phyloP scores from a whole-genome alignment of 2,888 invertebrate species.

The Drosophila parthenogenetica region DNA sequence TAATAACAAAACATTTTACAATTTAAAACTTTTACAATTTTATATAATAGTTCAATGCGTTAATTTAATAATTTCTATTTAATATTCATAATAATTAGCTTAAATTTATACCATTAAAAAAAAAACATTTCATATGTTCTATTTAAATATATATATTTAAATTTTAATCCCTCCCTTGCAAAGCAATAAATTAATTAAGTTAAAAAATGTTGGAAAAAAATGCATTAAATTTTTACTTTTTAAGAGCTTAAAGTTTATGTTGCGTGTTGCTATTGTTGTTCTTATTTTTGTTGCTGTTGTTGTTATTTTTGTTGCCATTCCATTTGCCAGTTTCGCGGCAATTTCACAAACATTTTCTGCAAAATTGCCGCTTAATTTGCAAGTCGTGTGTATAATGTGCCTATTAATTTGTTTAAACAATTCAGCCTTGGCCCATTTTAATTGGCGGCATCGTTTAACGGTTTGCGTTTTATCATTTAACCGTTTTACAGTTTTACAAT shows the following conservation, averaged over 20 bases:
- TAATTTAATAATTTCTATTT: slow-evolving; percentile 29
- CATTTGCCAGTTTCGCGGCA: background rate
- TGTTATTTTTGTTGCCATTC: slow-evolving; percentile 8
- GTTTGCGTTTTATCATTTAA: slow-evolving; percentile 2
- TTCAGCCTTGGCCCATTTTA: slow-evolving; percentile 48
- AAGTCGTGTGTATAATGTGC: slow-evolving; percentile 11
- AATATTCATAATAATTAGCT: slow-evolving; percentile 34
- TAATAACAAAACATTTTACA: slow-evolving; percentile 79
- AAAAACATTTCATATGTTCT: slow-evolving; percentile 21
- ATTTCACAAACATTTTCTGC: slow-evolving; percentile 5
- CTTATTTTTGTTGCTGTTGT: background rate
- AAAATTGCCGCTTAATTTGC: slow-evolving; percentile 3
- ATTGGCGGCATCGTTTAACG: slow-evolving; percentile 39
- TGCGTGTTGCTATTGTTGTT: slow-evolving; percentile 24
- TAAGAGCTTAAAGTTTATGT: slow-evolving; percentile 35
- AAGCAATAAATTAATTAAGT: slow-evolving; percentile 53
- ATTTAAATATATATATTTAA: slow-evolving; percentile 24
- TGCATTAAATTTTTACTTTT: slow-evolving; percentile 5
- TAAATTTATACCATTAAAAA: slow-evolving; percentile 20
- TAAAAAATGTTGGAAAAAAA: slow-evolving; percentile 14
- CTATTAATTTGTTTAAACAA: slow-evolving; percentile 33
- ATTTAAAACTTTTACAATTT: slow-evolving; percentile 61
- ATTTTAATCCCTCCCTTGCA: slow-evolving; percentile 8
- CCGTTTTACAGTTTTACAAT: slow-evolving; percentile 14
- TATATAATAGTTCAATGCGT: slow-evolving; percentile 29